Evolutionary conservation across 2,888 invertebrate species (phyloP).

Genomic region (Pyrrhia umbra): DNA sequence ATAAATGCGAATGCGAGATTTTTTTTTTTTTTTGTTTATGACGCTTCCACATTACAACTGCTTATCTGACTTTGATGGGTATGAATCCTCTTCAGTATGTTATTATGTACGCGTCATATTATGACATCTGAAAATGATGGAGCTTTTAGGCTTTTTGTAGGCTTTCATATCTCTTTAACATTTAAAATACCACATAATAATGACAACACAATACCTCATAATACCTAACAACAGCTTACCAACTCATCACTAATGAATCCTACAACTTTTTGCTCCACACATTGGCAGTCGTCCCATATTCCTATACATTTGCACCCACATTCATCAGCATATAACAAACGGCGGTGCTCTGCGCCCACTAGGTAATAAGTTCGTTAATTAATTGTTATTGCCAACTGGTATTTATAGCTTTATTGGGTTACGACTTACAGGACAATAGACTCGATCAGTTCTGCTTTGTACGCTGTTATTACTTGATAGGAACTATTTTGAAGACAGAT

Average conservation of each 20-base stretch:
- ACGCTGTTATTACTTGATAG: background rate
- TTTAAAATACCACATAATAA: background rate
- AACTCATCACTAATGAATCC: conserved; percentile 38
- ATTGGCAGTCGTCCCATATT: background rate
- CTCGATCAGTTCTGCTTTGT: background rate
- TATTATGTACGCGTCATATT: no score
- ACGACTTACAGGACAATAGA: conserved; percentile 49
- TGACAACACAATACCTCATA: background rate
- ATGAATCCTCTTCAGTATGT: no score
- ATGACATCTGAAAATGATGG: background rate
- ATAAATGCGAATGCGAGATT: no score
- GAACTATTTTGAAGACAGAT: background rate
- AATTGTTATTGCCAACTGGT: conserved; percentile 78
- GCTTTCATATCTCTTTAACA: background rate
- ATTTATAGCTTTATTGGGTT: conserved; percentile 68
- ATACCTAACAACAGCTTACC: background rate
- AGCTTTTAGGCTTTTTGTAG: background rate
- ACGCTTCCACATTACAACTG: no score
- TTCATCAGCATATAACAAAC: conserved; percentile 71
- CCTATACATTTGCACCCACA: conserved; percentile 49
- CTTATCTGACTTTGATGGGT: no score
- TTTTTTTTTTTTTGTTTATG: no score
- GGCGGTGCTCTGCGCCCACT: conserved; percentile 60
- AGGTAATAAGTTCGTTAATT: conserved; percentile 80
- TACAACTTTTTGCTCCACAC: background rate